Evolutionary conservation across 2,797 vertebrate genomes (phyloP), one percentile per base, ranked within the genome.

Genomic region (Pempheris klunzingeri): DNA sequence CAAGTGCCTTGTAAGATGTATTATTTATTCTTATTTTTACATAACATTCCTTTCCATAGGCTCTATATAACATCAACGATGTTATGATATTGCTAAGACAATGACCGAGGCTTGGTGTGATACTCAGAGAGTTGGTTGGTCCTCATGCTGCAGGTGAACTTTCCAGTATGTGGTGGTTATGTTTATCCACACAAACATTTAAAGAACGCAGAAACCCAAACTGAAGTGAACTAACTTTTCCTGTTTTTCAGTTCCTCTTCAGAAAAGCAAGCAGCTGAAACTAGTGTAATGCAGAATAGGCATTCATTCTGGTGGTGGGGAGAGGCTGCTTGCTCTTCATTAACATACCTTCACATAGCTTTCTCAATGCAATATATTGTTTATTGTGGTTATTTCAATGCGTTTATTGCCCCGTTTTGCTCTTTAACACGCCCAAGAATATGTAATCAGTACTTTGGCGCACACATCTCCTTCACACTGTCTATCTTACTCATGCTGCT

Each of bases 1-100:
- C 15, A 24, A 17, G 2, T 60, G 32, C 69, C 32, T 28, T 81
- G 46, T 38, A 44, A 22, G 36, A 46, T 70, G 11, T 68, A 47
- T 47, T 15, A 68, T 55, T 65, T 57, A 41, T 39, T 34, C 1
- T 5, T 47, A n/a, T 20, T 47, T 62, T 22, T 47, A 22, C 14
- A 34, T 3, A 53, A 6, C n/a, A 2, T 47, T 67, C 20, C 1
- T 52, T 63, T 63, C 14, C 8, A 11, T 20, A 13, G 28, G 12
- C n/a, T 12, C 74, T 59, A 4, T 44, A 50, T 65, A 14, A 57
- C 46, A 44, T 2, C 0, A 32, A 32, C 6, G 39, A 5, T 62
- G 15, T 64, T 72, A 43, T 54, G 32, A 43, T 30, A 20, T 26
- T 41, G 22, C 41, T 22, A 28, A 12, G 18, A 54, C 44, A 46